phyloP scores from a whole-genome alignment of 2,113 vertebrate genomes.

The Puma concolor region DNA sequence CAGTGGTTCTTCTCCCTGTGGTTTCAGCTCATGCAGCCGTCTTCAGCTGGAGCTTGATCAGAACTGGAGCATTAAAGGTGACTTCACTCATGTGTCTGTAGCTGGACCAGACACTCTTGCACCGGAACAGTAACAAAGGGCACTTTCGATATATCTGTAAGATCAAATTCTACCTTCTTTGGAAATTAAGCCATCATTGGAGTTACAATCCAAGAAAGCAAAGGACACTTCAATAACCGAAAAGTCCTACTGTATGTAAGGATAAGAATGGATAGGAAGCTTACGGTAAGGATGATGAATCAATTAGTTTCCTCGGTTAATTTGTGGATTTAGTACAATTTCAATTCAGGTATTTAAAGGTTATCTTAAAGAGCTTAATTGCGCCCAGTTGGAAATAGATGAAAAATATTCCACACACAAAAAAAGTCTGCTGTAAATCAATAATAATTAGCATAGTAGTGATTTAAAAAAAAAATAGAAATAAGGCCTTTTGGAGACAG shows the following conservation, averaged over 20 bases:
- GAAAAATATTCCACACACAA: neutral
- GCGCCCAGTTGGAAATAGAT: conserved; percentile 23
- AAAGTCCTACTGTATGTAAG: neutral
- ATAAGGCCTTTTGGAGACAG: neutral
- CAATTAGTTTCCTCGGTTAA: neutral
- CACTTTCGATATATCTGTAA: neutral
- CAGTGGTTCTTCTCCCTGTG: neutral
- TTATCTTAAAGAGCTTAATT: conserved; percentile 18
- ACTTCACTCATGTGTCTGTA: neutral
- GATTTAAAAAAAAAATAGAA: conserved; percentile 35
- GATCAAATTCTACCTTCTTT: neutral
- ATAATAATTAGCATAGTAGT: conserved; percentile 40
- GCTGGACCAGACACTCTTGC: neutral
- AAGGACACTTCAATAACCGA: neutral
- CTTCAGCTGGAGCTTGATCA: neutral
- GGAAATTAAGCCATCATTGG: neutral
- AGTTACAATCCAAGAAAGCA: neutral
- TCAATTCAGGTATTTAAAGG: neutral
- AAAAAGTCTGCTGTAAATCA: conserved; percentile 21
- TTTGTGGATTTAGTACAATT: neutral
- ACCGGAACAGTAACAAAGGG: neutral
- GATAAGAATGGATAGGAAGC: neutral
- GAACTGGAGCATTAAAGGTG: neutral
- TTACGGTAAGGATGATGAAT: neutral
- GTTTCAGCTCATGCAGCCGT: too few species aligned